A percentile compares a stretch with the other conserved stretches of the same genome.
These are phyloP conservation scores for Coregonus suidteri DNA, from an alignment of 2,797 vertebrate species.

Conservation along the genomic window DNA sequence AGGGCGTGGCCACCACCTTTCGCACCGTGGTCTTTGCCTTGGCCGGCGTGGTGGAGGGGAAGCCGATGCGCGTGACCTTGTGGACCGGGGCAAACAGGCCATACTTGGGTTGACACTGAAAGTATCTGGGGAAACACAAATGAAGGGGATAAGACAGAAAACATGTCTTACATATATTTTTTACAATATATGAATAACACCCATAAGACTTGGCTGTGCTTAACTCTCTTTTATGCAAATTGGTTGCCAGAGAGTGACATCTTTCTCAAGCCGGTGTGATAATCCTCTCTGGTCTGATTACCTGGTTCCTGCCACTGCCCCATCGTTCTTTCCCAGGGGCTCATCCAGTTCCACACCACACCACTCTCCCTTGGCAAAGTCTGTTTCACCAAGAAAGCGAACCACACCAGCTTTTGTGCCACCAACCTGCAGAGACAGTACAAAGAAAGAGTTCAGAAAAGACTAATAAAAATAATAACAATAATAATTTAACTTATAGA, in stretches of 20 bases:
- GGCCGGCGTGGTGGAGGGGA: slow-evolving; percentile 95
- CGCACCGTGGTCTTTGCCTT: slow-evolving; percentile 89
- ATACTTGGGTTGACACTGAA: slow-evolving; percentile 96
- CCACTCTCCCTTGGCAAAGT: slow-evolving; percentile 99
- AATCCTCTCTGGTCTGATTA: slow-evolving; percentile 47
- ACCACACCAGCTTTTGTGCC: slow-evolving; percentile 97
- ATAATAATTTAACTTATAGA: neutral
- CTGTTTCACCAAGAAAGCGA: slow-evolving; percentile 94
- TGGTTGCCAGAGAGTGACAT: neutral
- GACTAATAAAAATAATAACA: neutral
- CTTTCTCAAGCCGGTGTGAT: neutral
- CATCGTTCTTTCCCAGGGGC: slow-evolving; percentile 96
- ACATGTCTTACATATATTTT: too few species aligned
- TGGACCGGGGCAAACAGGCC: slow-evolving; percentile 96
- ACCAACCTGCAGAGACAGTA: slow-evolving; percentile 81
- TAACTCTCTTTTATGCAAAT: neutral
- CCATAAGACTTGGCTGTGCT: neutral
- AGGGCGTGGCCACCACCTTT: slow-evolving; percentile 80
- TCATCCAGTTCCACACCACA: slow-evolving; percentile 97
- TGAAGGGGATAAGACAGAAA: neutral
- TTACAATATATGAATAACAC: neutral
- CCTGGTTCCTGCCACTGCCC: slow-evolving; percentile 97
- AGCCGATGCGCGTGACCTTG: slow-evolving; percentile 97
- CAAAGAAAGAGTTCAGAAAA: slow-evolving; percentile 41
- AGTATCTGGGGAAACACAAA: slow-evolving; percentile 81